Base-by-base conservation (phyloP, 2,888 invertebrate genomes). In the Oeneis ivallda region DNA sequence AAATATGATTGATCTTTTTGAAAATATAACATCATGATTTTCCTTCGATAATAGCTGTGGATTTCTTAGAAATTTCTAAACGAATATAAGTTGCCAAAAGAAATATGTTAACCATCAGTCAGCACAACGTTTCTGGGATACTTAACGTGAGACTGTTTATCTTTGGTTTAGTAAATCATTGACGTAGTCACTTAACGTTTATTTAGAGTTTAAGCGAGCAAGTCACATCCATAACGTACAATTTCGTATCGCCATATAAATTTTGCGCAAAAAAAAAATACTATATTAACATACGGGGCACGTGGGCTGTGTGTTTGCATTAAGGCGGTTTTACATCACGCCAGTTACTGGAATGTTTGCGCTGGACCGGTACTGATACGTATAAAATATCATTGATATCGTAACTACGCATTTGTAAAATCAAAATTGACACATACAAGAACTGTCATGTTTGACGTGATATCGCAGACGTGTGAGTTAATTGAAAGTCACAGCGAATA, bases 281-380 rank as follows among this genome's bases (percentile, higher is more conserved):
- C 8, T 10, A 15, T 41, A 56, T 52, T n/a, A 26, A 15, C 17
- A 19, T 10, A 47, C 47, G 15, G 39, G 39, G 56, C 39, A 19
- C 19, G 56, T 13, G 56, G 56, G 41, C 19, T 41, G 41, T 56
- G 54, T 17, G 54, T 19, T 39, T 41, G 41, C 56, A 13, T 56
- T 56, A 56, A 13, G 56, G 56, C 56, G 41, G 17, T 19, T 13
- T 41, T 8, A 56, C 56, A 56, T 8, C 19, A 39, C 41, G 41
- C 7, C 41, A 56, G 56, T 41, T 19, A 19, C 56, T 56, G 56
- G 39, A 39, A 19, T 13, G 41, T 41, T 41, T 17, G 17, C 39
- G 19, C 41, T 56, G 56, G 13, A 2, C 11, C 19, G 10, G 17
- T 26, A 26, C 7, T 17, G 17, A 32, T n/a, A 13, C 26, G 50